A percentile compares a stretch with the other conserved stretches of the same genome.
Conservation (phyloP, 2,888 invertebrate species). For the Stegophylla sp. region DNA sequence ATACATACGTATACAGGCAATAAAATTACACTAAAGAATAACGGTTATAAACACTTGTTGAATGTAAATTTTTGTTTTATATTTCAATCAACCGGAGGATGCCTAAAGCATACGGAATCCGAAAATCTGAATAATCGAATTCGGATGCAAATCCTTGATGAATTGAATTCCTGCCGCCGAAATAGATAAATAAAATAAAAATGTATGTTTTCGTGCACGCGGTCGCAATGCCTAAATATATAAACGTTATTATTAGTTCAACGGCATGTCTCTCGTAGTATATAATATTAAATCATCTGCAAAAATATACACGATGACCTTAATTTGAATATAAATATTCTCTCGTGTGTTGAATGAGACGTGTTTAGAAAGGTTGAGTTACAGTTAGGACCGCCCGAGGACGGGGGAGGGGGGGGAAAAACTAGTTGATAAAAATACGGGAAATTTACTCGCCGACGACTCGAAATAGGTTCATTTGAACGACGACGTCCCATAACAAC, state of each 20-base stretch:
- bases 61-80: too few relatives aligned
- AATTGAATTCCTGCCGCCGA: not conserved
- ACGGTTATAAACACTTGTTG: too few relatives aligned
- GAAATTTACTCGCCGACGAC: not conserved
- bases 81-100: too few relatives aligned
- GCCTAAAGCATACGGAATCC: too few relatives aligned
- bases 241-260: too few relatives aligned
- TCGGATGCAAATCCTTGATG: not conserved
- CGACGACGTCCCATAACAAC: not conserved
- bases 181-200: too few relatives aligned
- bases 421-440: slow-evolving; percentile 27
- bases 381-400: slow-evolving; percentile 51
- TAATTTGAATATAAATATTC: slow-evolving; percentile 36
- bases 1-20: too few relatives aligned
- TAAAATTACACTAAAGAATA: too few relatives aligned
- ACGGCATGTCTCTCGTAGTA: too few relatives aligned
- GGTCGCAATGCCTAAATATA: not conserved
- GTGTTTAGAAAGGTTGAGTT: slow-evolving; percentile 46
- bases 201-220: too few relatives aligned
- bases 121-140: too few relatives aligned
- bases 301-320: slow-evolving; percentile 32
- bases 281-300: slow-evolving; percentile 8
- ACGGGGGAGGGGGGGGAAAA: not conserved
- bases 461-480: not conserved
- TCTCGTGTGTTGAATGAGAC: slow-evolving; percentile 9